Percentiles rank a stretch among this genome's conserved stretches.
Conservation (phyloP, 2,888 invertebrate species). For the Merodon equestris region DNA sequence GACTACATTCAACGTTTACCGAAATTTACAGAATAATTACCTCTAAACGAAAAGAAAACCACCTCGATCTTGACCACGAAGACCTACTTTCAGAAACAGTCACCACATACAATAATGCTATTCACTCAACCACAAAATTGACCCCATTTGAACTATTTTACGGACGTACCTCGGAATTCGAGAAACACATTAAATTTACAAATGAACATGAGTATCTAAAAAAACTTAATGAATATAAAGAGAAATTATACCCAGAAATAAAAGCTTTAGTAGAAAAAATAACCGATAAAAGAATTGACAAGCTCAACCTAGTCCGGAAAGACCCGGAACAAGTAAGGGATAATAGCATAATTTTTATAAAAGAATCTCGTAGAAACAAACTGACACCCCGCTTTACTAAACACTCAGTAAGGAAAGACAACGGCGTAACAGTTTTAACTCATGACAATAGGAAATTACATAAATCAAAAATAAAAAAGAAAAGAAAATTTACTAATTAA, state of each 20-base stretch:
- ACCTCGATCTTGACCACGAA: slow-evolving; percentile 2
- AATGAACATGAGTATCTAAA: slow-evolving; percentile 5
- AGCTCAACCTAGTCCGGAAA: not conserved
- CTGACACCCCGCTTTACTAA: slow-evolving; percentile 3
- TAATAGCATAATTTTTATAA: not conserved
- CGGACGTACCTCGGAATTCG: not conserved
- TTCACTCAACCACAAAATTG: not conserved
- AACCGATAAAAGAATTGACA: not conserved
- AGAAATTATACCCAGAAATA: slow-evolving; percentile 11
- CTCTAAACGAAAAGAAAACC: slow-evolving; percentile 1
- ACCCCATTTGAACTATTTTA: slow-evolving; percentile 19
- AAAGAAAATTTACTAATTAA: not conserved
- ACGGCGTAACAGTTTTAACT: not conserved
- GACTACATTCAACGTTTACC: slow-evolving; percentile 11
- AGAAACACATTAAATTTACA: not conserved
- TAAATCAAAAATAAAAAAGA: slow-evolving; percentile 10
- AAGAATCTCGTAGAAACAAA: slow-evolving; percentile 6
- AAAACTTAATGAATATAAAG: slow-evolving; percentile 10
- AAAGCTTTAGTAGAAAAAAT: not conserved
- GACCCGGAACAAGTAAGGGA: slow-evolving; percentile 5
- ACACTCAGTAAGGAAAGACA: slow-evolving; percentile 7
- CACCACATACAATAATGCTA: slow-evolving; percentile 10
- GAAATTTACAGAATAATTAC: slow-evolving; percentile 2
- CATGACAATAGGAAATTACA: slow-evolving; percentile 15
- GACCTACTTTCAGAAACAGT: slow-evolving; percentile 4